Evolutionary conservation across 2,113 vertebrate species (phyloP).

Genomic region (Hassar affinis): DNA sequence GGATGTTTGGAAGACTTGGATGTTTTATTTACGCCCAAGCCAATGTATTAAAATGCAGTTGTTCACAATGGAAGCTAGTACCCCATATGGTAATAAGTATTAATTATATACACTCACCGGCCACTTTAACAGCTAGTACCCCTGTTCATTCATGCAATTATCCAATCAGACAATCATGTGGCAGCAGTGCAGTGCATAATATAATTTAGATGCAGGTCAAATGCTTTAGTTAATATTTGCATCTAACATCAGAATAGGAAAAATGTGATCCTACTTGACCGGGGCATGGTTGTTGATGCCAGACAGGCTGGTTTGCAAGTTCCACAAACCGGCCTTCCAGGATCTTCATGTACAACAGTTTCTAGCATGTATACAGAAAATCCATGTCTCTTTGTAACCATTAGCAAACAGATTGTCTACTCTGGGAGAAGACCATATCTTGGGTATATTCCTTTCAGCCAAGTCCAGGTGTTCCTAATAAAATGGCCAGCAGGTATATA

Average conservation of each 20-base stretch:
- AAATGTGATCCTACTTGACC: neutral
- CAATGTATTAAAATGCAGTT: neutral
- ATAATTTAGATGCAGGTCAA: neutral
- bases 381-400: neutral
- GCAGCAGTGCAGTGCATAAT: neutral
- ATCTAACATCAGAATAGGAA: neutral
- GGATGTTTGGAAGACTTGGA: too few species aligned
- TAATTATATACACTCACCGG: neutral
- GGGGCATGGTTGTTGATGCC: neutral
- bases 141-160: neutral
- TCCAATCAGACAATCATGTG: neutral
- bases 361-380: neutral
- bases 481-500: neutral
- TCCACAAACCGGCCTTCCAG: neutral
- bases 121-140: neutral
- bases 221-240: neutral
- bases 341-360: neutral
- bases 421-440: neutral
- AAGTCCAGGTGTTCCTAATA: neutral
- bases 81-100: neutral
- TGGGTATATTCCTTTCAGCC: neutral
- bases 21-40: neutral
- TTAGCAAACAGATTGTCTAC: too few species aligned
- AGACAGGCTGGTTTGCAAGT: neutral
- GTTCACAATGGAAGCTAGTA: neutral